Evolutionary conservation across 2,113 vertebrate species (phyloP), one percentile per base, ranked within the genome.

Genomic region (Caranx ignobilis): DNA sequence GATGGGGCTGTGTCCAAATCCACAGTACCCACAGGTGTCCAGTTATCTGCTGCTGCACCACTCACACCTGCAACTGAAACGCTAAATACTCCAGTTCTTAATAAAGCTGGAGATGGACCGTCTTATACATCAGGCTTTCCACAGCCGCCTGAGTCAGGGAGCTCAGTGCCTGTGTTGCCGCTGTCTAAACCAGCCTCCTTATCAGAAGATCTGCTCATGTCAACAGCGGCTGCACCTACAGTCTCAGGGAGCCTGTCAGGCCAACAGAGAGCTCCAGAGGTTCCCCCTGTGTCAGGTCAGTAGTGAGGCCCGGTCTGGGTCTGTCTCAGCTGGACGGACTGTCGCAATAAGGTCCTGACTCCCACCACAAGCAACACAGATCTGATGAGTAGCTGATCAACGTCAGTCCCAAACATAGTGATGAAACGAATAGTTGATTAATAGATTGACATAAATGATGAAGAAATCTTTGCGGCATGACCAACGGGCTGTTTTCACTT

Each of bases 41-140:
- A 67, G 13, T 55, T 87, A 34, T 76, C 85, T 54, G 85, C 85
- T 5, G 71, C 81, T 3, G 0, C 76, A 18, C 31, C 66, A 0
- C 32, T 80, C 43, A 81, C 87, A 47, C 78, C 87, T 47, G 50
- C 18, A 0, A 12, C 67, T 48, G 87, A 87, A 75, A 10, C 54
- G 0, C 16, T 78, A 31, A 54, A 48, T 45, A 32, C 35, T 13
- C 39, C 82, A 10, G 34, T 55, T 21, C 47, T 79, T 50, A 70
- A 60, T 52, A 63, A 79, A 21, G 41, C 67, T 71, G 85, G 47
- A n/a, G 79, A 6, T 48, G 83, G 77, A 82, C 72, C 69, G 3
- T 89, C 67, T 31, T 35, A 52, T 31, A 31, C 37, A 3, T 64
- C 67, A 43, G 65, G 55, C 34, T 54, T 71, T 26, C 6, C 84